phyloP scores from a whole-genome alignment of 1,140 invertebrate genomes.

The Halotydeus destructor region DNA sequence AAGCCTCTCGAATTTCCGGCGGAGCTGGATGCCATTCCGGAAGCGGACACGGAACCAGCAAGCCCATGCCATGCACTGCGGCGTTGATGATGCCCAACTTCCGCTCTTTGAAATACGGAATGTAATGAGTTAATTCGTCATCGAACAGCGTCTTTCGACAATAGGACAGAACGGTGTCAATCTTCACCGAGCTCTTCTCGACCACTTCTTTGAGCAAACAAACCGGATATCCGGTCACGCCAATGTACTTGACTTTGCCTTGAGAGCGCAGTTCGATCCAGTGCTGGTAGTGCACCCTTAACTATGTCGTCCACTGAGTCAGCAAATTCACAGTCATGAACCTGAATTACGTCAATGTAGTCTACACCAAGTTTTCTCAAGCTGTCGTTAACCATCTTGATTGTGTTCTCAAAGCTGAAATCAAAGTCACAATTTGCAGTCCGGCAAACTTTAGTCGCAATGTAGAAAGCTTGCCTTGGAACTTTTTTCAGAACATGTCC shows the following conservation, averaged over 20 bases:
- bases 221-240: constrained; percentile 68
- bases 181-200: constrained; percentile 39
- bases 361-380: constrained; percentile 47
- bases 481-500: constrained; percentile 53
- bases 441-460: constrained; percentile 78
- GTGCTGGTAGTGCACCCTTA: constrained; percentile 59
- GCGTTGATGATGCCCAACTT: constrained; percentile 62
- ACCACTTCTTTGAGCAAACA: constrained; percentile 38
- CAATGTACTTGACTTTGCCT: constrained; percentile 60
- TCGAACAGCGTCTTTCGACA: constrained; percentile 55
- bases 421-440: constrained; percentile 52
- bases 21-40: constrained; percentile 61
- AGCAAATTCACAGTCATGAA: constrained; percentile 78
- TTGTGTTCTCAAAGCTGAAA: constrained; percentile 51
- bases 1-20: constrained; percentile 37
- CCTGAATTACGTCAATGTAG: constrained; percentile 74
- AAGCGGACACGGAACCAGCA: constrained; percentile 38
- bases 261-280: constrained; percentile 34
- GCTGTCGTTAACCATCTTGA: constrained; percentile 51
- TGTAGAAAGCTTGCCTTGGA: constrained; percentile 58
- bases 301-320: constrained; percentile 49
- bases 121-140: constrained; percentile 24
- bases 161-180: constrained; percentile 54
- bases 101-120: constrained; percentile 29
- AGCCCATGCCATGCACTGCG: constrained; percentile 51